Conservation (phyloP, 35 echinoderm and acorn worm species). For the Ophiothrix spiculata region DNA sequence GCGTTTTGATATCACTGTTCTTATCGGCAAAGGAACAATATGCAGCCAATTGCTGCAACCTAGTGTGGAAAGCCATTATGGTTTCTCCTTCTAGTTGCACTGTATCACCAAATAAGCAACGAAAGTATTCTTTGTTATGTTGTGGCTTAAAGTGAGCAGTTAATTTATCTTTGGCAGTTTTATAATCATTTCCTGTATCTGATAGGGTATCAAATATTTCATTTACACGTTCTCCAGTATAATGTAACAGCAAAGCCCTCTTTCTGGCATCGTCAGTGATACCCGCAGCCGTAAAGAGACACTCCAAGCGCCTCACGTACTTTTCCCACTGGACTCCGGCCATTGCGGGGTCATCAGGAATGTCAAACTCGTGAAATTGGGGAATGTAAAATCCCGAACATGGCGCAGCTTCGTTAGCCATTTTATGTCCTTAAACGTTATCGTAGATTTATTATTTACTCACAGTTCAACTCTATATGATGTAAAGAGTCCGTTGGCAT, state of each 20-base stretch:
- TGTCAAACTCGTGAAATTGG: neutral
- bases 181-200: slow-evolving; percentile 46
- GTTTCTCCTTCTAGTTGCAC: slow-evolving; percentile 18
- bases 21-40: slow-evolving; percentile 8
- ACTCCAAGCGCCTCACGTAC: slow-evolving; percentile 54
- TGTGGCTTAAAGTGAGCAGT: slow-evolving; percentile 47
- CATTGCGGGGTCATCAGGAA: slow-evolving; percentile 8
- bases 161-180: slow-evolving; percentile 40
- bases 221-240: slow-evolving; percentile 26
- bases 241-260: slow-evolving; percentile 50
- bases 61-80: slow-evolving; percentile 13
- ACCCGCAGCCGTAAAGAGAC: slow-evolving; percentile 42
- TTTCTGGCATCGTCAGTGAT: slow-evolving; percentile 31
- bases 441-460: no score
- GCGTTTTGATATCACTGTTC: slow-evolving; percentile 20
- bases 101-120: slow-evolving; percentile 36
- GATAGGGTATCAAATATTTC: slow-evolving; percentile 71
- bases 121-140: slow-evolving; percentile 52
- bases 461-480: no score
- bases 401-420: no score
- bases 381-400: no score
- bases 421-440: no score
- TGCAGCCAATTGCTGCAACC: slow-evolving; percentile 18
- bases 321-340: slow-evolving; percentile 43
- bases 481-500: no score